Base-by-base conservation (phyloP, 2,797 vertebrate species). In the Microctenopoma stevenorrisi region DNA sequence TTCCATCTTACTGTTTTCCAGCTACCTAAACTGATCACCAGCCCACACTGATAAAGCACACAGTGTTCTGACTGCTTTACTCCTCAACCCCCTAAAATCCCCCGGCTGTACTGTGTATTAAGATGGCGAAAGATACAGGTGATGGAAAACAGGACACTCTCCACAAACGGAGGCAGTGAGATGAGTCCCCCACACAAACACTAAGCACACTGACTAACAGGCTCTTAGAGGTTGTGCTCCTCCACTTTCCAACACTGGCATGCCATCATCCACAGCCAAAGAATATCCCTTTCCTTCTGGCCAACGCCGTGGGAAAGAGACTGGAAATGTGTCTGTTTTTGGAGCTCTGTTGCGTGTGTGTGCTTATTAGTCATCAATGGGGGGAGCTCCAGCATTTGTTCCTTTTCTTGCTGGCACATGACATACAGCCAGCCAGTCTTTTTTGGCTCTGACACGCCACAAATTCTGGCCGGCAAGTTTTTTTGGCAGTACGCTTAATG, bases 341-440 rank as follows among this genome's bases (percentile, higher is more conserved):
- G 84, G 86, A 90, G 75, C 73, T 64, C 11, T 16, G 61, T 68
- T 68, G 40, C 46, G 81, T 69, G 74, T 73, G 57, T 85, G 56
- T 83, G 75, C 68, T 78, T 83, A 88, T 91, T 90, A 89, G 86
- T 90, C 90, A 91, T 89, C 86, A 89, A 89, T 76, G 82, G 78
- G 73, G 83, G 86, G 87, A 80, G 88, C 88, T 89, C 83, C 87
- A 88, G 72, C 74, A 79, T 88, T 91, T 90, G 88, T 90, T 90
- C 87, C 64, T 73, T 79, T 88, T 77, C 86, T 74, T 68, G 79
- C 72, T 76, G 81, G 88, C 88, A 76, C 86, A 89, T 79, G 83
- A 90, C 84, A 82, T 78, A 60, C 85, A 86, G 88, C 78, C 54
- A 75, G 66, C 63, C 63, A 79, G 83, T 74, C 79, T 81, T 71